phyloP scores from a whole-genome alignment of 2,888 invertebrate species.

The Patella depressa region DNA sequence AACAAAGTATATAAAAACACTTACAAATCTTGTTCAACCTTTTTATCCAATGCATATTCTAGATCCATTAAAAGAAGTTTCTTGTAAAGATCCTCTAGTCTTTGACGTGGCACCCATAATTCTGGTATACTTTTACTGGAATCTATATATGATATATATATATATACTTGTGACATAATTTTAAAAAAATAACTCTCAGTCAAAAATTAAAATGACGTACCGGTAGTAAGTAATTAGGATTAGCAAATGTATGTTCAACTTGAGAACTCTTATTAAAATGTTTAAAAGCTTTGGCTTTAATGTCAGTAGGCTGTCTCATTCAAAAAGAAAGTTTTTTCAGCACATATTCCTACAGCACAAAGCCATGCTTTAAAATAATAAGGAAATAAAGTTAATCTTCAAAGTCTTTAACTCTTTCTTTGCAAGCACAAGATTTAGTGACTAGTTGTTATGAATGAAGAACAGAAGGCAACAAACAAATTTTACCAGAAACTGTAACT shows the following conservation, averaged over 20 bases:
- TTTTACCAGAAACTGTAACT: constrained; percentile 61
- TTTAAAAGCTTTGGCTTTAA: no score
- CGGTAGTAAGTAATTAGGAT: neutral
- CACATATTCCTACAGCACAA: no score
- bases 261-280: no score
- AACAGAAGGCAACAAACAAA: no score
- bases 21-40: constrained; percentile 86
- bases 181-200: neutral
- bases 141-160: constrained; percentile 40
- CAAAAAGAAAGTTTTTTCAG: no score
- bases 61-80: constrained; percentile 82
- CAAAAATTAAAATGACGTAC: neutral
- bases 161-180: neutral
- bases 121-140: constrained; percentile 67
- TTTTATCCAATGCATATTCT: constrained; percentile 89
- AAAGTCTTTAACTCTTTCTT: no score
- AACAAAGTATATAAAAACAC: constrained; percentile 33
- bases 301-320: no score
- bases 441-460: no score
- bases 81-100: constrained; percentile 73
- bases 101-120: constrained; percentile 74
- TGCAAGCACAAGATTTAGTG: no score
- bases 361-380: no score
- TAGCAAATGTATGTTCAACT: no score
- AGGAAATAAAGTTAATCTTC: no score